Conservation (phyloP, 2,797 vertebrate genomes). For the Poeciliopsis gracilis region DNA sequence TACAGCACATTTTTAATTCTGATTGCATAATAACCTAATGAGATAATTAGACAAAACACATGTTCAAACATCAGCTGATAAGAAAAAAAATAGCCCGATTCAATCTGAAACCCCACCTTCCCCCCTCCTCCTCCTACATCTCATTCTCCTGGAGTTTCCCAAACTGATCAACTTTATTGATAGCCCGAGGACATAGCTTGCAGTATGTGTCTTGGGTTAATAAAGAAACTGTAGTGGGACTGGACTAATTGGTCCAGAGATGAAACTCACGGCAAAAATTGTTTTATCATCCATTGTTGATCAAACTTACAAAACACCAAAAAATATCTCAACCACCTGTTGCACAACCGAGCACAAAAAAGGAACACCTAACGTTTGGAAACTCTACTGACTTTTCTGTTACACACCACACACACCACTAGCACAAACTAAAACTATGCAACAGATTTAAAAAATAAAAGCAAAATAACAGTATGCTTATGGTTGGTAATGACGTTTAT, state of each 20-base stretch:
- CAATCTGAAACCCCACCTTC: constrained; percentile 1
- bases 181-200: constrained; percentile 30
- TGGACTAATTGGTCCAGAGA: not conserved
- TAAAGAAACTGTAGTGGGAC: not conserved
- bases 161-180: constrained; percentile 68
- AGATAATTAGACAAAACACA: constrained; percentile 26
- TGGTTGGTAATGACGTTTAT: not conserved
- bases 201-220: constrained; percentile 14
- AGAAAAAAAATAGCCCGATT: constrained; percentile 36
- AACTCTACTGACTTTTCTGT: not conserved
- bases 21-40: constrained; percentile 10
- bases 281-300: not conserved
- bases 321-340: not conserved
- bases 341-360: not conserved
- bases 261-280: not conserved
- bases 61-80: constrained; percentile 49
- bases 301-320: not conserved
- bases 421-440: not conserved
- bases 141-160: constrained; percentile 39
- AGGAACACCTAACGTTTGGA: not conserved
- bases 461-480: not conserved
- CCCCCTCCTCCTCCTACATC: constrained; percentile 21
- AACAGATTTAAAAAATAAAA: not conserved
- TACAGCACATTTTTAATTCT: not conserved
- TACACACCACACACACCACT: not conserved